A percentile compares a stretch with the other conserved stretches of the same genome.
Evolutionary conservation across 2,888 invertebrate species (phyloP).

Genomic region (Cryptosula pallasiana): DNA sequence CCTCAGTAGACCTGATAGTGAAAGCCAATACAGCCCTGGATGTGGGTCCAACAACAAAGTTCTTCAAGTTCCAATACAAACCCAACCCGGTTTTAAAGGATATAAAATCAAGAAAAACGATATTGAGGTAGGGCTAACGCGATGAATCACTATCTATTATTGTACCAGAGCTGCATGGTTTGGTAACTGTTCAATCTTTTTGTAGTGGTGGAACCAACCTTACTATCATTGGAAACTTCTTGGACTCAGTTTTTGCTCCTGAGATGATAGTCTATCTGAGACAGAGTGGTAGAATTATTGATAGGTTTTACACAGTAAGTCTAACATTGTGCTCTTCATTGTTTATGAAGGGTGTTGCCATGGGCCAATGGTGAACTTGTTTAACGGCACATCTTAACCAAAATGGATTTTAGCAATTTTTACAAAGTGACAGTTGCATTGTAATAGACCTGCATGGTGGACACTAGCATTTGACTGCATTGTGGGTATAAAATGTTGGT

Average conservation of each 20-base stretch:
- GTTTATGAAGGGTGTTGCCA: no score
- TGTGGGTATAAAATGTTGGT: no score
- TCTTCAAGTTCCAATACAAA: not conserved
- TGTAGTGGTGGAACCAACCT: constrained; percentile 30
- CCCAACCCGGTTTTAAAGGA: not conserved
- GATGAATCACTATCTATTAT: no score
- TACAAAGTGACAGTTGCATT: no score
- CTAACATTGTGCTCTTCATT: not conserved
- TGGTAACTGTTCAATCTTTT: not conserved
- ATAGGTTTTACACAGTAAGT: constrained; percentile 23
- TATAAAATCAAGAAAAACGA: not conserved
- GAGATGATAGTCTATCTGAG: constrained; percentile 5
- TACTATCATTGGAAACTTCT: constrained; percentile 35
- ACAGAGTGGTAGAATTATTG: constrained; percentile 28
- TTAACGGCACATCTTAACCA: no score
- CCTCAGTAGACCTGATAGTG: no score
- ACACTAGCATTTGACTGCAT: no score
- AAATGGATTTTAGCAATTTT: no score
- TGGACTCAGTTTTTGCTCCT: constrained; percentile 33
- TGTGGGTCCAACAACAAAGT: not conserved
- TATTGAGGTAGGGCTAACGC: not conserved
- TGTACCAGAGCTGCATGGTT: no score
- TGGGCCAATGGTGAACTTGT: no score
- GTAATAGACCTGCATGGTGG: no score
- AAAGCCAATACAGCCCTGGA: not conserved